A percentile compares a stretch with the other conserved stretches of the same genome.
Evolutionary conservation across 1,140 invertebrate genomes (phyloP).

Genomic region (Scaptomyza pallida): DNA sequence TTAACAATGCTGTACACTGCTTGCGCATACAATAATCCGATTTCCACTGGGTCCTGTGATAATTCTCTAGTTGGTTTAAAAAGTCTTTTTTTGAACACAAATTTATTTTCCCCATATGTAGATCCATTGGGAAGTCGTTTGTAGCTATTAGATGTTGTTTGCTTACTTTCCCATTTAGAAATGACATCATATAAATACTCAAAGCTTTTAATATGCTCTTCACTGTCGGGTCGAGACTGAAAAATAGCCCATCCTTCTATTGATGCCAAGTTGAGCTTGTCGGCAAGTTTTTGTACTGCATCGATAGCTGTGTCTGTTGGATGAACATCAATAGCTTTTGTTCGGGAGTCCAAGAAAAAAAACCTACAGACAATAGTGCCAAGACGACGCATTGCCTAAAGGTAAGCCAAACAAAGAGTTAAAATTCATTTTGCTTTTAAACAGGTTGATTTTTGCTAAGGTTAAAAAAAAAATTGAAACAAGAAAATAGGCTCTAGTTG

Average conservation of each 20-base stretch:
- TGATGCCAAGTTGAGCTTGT: conserved; percentile 92
- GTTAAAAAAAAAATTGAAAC: too few relatives aligned
- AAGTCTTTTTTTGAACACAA: conserved; percentile 95
- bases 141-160: conserved; percentile 86
- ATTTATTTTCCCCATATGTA: conserved; percentile 94
- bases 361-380: conserved; percentile 97
- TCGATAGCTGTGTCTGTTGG: conserved; percentile 96
- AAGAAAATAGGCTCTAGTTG: too few relatives aligned
- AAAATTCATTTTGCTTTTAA: too few relatives aligned
- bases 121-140: conserved; percentile 86
- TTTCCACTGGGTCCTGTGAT: conserved; percentile 98
- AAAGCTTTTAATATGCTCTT: conserved; percentile 96
- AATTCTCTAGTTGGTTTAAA: conserved; percentile 95
- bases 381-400: conserved; percentile 92
- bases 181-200: conserved; percentile 97
- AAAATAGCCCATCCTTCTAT: conserved; percentile 98
- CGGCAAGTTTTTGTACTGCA: conserved; percentile 93
- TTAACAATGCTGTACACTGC: conserved; percentile 97
- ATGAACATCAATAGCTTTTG: conserved; percentile 97
- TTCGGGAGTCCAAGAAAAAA: conserved; percentile 97
- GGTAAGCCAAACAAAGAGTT: conserved; percentile 40
- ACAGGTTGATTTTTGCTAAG: neutral
- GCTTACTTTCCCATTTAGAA: conserved; percentile 94
- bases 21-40: conserved; percentile 97
- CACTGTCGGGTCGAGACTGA: conserved; percentile 92